Base-by-base conservation (phyloP, 2,888 invertebrate genomes). In the Halocaridina rubra region DNA sequence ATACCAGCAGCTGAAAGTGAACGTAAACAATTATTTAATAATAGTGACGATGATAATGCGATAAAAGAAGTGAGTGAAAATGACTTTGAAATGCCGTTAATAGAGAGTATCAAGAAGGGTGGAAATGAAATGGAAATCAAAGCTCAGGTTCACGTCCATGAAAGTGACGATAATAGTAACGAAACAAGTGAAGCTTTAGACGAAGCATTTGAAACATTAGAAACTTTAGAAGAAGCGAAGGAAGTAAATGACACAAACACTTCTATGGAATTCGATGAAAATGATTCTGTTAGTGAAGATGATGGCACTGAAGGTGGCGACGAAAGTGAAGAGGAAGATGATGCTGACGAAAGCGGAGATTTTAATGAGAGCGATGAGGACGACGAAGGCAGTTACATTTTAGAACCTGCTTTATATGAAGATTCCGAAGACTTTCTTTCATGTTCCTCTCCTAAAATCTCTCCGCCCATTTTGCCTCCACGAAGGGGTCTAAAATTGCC, bases 81-180 rank as follows among this genome's bases (percentile, higher is more conserved):
- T 0, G 16, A 53, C 7, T 4, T n/a, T 4, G 53, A 16, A 5
- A 4, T 53, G 53, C 53, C 53, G 16, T n/a, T n/a, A n/a, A n/a
- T n/a, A n/a, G n/a, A n/a, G n/a, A n/a, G n/a, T n/a, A n/a, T n/a
- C n/a, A n/a, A n/a, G n/a, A n/a, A n/a, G n/a, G 16, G n/a, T 4
- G 53, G n/a, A 53, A 53, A 3, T 19, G 19, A 16, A 0, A 19
- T 81, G 29, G 81, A 75, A 53, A 81, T 75, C 29, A 29, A 39
- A 16, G 81, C 81, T 1, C 67, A 81, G 57, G 75, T 81, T 24
- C 81, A 81, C 32, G 74, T 74, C 29, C 30, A 74, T 53, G 53
- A 32, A 53, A 69, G 29, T 29, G n/a, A 29, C 10, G 69, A 69
- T 69, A 1, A 53, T 53, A 3, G 16, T 2, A 53, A 10, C 53